phyloP scores from a whole-genome alignment of 2,113 vertebrate species.

The Mesembrinibis cayennensis region DNA sequence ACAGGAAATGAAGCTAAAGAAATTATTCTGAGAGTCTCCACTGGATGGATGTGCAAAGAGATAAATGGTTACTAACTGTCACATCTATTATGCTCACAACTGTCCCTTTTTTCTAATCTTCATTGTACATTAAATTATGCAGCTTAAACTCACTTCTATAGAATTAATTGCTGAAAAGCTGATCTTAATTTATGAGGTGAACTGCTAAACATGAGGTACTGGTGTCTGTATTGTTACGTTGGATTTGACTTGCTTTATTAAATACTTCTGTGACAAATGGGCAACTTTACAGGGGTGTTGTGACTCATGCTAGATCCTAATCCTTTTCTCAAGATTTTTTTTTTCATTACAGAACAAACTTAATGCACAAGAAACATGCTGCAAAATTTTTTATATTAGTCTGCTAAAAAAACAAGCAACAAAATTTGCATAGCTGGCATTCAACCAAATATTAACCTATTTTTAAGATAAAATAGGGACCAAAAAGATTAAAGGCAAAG shows the following conservation, averaged over 20 bases:
- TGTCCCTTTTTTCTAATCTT: background rate
- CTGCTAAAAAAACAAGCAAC: background rate
- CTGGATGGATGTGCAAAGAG: background rate
- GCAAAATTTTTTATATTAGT: background rate
- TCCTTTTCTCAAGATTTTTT: background rate
- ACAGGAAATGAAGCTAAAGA: background rate
- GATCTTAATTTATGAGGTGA: background rate
- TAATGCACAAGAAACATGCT: background rate
- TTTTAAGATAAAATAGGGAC: background rate
- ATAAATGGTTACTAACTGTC: background rate
- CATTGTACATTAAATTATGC: background rate
- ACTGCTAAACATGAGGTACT: background rate
- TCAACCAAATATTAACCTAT: background rate
- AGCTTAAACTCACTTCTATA: background rate
- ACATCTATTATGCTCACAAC: background rate
- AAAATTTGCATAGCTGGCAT: background rate
- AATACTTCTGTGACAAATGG: background rate
- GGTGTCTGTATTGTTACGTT: background rate
- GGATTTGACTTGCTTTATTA: background rate
- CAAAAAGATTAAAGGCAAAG: background rate
- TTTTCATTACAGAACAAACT: background rate
- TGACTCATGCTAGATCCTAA: background rate
- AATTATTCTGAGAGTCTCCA: background rate
- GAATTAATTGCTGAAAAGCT: conserved; percentile 1
- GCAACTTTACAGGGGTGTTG: background rate